These are phyloP conservation scores for Platorchestia sp. DNA, from an alignment of 1,140 invertebrate genomes.

Conservation along the genomic window DNA sequence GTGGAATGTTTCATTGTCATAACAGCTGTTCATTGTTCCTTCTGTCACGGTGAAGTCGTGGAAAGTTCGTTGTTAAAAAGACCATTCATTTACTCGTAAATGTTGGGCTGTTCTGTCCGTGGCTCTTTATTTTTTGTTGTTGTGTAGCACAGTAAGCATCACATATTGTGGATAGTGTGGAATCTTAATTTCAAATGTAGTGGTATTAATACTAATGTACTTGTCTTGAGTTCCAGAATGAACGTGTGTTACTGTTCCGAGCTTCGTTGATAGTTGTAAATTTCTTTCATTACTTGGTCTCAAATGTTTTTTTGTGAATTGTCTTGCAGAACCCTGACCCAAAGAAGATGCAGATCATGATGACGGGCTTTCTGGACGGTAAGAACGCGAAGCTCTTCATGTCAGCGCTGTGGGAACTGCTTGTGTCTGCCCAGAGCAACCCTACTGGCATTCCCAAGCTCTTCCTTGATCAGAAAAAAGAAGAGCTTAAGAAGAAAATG, in stretches of 20 bases:
- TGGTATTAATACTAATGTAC: neutral
- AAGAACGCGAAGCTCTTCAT: slow-evolving; percentile 98
- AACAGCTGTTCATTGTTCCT: neutral
- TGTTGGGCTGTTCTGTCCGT: neutral
- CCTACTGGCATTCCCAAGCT: slow-evolving; percentile 93
- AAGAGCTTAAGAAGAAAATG: slow-evolving; percentile 81
- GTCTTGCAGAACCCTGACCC: slow-evolving; percentile 84
- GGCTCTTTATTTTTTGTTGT: neutral
- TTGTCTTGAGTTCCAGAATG: neutral
- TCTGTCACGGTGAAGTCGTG: neutral
- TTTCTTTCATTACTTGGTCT: neutral
- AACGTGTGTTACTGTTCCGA: neutral
- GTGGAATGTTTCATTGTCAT: neutral
- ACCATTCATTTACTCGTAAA: neutral
- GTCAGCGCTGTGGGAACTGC: slow-evolving; percentile 94
- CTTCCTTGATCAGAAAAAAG: slow-evolving; percentile 95
- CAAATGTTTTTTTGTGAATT: neutral
- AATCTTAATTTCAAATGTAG: neutral
- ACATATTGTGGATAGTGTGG: neutral
- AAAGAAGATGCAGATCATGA: slow-evolving; percentile 99
- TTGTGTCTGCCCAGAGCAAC: slow-evolving; percentile 95
- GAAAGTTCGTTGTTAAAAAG: neutral
- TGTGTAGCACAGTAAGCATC: neutral
- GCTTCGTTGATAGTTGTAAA: neutral
- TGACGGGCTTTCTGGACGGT: slow-evolving; percentile 98